phyloP scores from a whole-genome alignment of 2,113 vertebrate species.

The Mormyrus iriodes region DNA sequence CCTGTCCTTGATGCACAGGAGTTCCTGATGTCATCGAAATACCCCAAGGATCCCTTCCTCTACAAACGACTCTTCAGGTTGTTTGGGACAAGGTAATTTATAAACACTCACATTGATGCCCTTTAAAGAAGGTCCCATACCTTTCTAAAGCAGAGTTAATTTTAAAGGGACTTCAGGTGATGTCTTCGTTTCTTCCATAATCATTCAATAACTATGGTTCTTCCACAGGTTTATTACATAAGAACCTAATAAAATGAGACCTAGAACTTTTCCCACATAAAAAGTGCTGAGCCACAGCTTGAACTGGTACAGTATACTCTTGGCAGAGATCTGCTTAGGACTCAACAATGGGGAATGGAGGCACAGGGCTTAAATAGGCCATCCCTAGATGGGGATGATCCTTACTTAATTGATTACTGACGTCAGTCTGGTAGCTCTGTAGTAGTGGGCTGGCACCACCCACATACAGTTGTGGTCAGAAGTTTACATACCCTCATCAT shows the following conservation, averaged over 20 bases:
- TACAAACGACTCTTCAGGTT: conserved; percentile 47
- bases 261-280: no score
- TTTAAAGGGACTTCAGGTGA: no score
- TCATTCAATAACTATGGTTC: conserved; percentile 36
- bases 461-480: background rate
- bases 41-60: conserved; percentile 45
- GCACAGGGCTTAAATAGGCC: background rate
- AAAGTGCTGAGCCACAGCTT: no score
- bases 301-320: no score
- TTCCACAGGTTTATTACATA: conserved; percentile 46
- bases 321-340: no score
- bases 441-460: background rate
- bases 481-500: no score
- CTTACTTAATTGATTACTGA: background rate
- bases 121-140: background rate
- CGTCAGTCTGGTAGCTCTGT: background rate
- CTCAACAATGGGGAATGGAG: background rate
- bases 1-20: conserved; percentile 39
- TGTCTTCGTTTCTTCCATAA: no score
- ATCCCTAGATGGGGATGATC: background rate
- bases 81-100: conserved; percentile 60
- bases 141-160: background rate
- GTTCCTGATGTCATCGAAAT: conserved; percentile 62
- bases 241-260: background rate
- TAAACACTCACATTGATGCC: conserved; percentile 48